Base-by-base conservation (phyloP, 2,888 invertebrate species). In the Eupithecia insigniata region DNA sequence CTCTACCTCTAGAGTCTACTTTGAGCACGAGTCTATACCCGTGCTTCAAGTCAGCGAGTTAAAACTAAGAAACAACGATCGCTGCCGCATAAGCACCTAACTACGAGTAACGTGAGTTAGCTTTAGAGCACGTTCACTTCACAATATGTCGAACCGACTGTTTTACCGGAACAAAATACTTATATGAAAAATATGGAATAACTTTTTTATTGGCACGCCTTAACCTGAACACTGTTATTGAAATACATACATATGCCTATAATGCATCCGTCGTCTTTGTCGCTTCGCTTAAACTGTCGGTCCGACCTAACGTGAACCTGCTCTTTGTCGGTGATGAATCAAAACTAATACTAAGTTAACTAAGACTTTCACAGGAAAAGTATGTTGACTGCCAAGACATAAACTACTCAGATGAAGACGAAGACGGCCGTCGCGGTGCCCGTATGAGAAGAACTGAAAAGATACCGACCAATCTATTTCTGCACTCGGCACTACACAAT, bases 301-400 rank as follows among this genome's bases (percentile, higher is more conserved):
- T n/a, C 43, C n/a, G 7, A 18, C 43, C 7, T 43, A 43, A 43
- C 8, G 7, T 43, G 43, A 43, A 43, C 6, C 43, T 43, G 18
- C 7, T 8, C 43, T 43, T 43, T n/a, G 4, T 12, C n/a, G 4
- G 46, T 26, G 14, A 26, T 26, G 14, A 22, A 26, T 55, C 26
- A 26, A 51, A 26, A 26, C 8, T 3, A 4, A 12, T 12, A 26
- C 51, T 51, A 55, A 30, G 10, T 39, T 28, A 69, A 65, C 18
- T 7, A 30, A 66, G 26, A 34, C 18, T 62, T 62, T 70, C 74
- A 10, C 77, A 92, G 92, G 92, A 92, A 75, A 92, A 92, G 79
- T 92, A 92, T 72, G 92, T 92, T 2, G 92, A 92, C 72, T 92
- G 92, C 73, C 88, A 90, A 84, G 91, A 92, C 32, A 92, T 92